Percentiles rank a stretch among this genome's conserved stretches.
These are phyloP conservation scores for Tetragnatha versicolor DNA, from an alignment of 1,140 invertebrate species.

Conservation along the genomic window DNA sequence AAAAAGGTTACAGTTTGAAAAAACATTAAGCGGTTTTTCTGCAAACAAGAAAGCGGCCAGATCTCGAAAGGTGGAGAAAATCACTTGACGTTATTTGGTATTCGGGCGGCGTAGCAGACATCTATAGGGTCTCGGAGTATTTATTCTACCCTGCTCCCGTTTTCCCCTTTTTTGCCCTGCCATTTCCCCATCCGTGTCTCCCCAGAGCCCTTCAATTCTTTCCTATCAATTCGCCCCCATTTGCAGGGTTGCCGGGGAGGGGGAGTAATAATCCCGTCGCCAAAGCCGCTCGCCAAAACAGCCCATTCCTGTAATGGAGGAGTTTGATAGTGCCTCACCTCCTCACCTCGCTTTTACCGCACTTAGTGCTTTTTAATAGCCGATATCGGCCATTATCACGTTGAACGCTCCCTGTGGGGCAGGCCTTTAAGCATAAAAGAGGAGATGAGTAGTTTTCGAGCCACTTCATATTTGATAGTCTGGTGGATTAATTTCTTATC, in stretches of 20 bases:
- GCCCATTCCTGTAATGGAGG: neutral
- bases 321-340: no score
- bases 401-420: no score
- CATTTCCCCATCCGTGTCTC: conserved; percentile 54
- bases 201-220: conserved; percentile 55
- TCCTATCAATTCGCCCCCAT: conserved; percentile 56
- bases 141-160: conserved; percentile 52
- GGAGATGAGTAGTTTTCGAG: neutral
- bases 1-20: conserved; percentile 54
- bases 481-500: no score
- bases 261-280: conserved; percentile 43
- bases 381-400: no score
- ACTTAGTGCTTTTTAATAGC: no score
- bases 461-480: no score
- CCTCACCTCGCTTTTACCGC: no score
- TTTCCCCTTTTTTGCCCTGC: conserved; percentile 52
- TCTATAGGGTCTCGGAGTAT: conserved; percentile 53
- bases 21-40: conserved; percentile 56
- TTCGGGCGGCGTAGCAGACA: conserved; percentile 45
- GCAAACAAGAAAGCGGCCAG: conserved; percentile 48
- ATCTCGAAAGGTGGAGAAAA: conserved; percentile 44
- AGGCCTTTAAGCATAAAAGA: neutral
- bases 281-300: conserved; percentile 19
- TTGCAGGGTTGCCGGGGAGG: conserved; percentile 36
- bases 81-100: conserved; percentile 56